phyloP scores from a whole-genome alignment of 2,113 vertebrate genomes.

The Salvelinus namaycush region DNA sequence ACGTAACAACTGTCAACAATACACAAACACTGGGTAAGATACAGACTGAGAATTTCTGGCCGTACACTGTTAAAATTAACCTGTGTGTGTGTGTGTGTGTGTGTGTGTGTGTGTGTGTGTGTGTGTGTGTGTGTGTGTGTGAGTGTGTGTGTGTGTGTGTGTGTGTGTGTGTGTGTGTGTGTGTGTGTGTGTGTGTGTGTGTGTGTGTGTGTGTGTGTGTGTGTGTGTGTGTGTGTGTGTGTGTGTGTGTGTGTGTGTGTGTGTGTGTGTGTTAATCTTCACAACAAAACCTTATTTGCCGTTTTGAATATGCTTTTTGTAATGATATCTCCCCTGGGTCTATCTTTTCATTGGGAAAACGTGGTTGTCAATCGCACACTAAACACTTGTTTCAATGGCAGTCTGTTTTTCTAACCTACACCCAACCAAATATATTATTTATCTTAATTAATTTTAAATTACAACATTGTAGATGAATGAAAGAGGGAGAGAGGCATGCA shows the following conservation, averaged over 20 bases:
- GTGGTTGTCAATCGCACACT: constrained; percentile 3
- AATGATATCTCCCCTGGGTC: neutral
- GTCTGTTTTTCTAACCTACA: constrained; percentile 45
- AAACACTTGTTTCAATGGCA: constrained; percentile 23
- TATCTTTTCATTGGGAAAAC: constrained; percentile 17
- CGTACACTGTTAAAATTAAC: neutral
- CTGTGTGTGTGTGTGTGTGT: too few species aligned
- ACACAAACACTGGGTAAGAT: neutral
- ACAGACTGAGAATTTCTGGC: neutral
- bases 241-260: too few species aligned
- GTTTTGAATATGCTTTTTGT: neutral
- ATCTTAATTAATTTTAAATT: constrained; percentile 61
- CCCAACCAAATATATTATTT: constrained; percentile 56
- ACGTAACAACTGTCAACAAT: neutral
- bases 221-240: neutral
- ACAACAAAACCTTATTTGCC: neutral
- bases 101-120: too few species aligned
- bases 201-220: neutral
- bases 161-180: too few species aligned
- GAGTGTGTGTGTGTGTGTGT: neutral
- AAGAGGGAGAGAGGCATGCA: constrained; percentile 11
- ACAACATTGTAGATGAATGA: constrained; percentile 57
- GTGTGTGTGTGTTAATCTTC: neutral
- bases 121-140: too few species aligned
- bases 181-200: too few species aligned